Conservation (phyloP, 2,888 invertebrate species). For the Diloba caeruleocephala region DNA sequence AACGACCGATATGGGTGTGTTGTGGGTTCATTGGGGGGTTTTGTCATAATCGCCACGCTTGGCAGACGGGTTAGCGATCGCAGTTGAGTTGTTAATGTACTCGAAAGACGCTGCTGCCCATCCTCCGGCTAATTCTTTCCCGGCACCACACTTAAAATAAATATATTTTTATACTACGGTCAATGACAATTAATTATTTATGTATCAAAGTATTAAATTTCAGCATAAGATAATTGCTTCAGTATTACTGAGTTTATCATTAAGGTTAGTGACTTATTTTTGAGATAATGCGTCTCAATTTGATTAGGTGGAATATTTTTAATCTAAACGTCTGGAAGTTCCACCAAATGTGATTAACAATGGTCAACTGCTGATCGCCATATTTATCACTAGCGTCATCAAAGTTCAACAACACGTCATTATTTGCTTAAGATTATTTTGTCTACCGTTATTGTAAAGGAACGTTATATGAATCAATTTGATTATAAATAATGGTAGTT, state of each 20-base stretch:
- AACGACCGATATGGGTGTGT: no score
- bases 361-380: conserved; percentile 6
- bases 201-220: not conserved
- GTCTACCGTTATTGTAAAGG: conserved; percentile 10
- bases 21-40: no score
- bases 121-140: no score
- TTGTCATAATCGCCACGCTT: no score
- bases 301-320: not conserved
- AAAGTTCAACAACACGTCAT: conserved; percentile 14
- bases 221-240: not conserved
- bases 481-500: not conserved
- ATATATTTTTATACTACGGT: no score
- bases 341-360: no score
- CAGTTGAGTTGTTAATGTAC: no score
- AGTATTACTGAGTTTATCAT: not conserved
- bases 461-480: conserved; percentile 12
- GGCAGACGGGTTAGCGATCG: no score
- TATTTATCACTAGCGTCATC: conserved; percentile 13
- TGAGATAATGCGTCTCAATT: not conserved
- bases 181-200: no score
- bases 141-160: no score
- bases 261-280: not conserved
- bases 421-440: conserved; percentile 12
- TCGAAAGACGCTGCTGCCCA: no score
- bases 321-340: no score